Percentiles rank a stretch among this genome's conserved stretches.
Conservation (phyloP, 1,140 invertebrate species). For the Drosophila sp. region DNA sequence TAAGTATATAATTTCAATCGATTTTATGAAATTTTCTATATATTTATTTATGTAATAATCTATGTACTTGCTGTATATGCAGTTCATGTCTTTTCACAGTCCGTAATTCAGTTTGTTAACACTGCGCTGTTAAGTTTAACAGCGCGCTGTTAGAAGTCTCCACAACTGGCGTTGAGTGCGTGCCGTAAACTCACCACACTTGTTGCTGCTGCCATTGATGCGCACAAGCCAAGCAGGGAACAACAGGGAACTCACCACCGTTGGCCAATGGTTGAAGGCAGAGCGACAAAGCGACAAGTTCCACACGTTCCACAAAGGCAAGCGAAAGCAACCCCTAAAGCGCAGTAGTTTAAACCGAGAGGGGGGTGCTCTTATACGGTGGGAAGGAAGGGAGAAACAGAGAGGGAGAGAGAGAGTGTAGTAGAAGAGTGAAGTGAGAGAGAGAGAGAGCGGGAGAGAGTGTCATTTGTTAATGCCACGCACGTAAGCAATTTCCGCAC, state of each 20-base stretch:
- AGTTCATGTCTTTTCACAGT: no score
- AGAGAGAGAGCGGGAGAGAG: conserved; percentile 5
- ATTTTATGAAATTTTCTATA: no score
- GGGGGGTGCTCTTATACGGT: conserved; percentile 61
- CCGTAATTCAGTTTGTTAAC: not conserved
- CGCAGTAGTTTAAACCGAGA: not conserved
- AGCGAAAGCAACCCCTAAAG: conserved; percentile 41
- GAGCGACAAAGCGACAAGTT: conserved; percentile 72
- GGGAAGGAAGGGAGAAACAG: not conserved
- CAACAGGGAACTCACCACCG: conserved; percentile 52
- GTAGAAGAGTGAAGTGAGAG: no score
- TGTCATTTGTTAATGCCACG: conserved; percentile 80
- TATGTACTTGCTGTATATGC: no score
- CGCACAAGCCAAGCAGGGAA: conserved; percentile 45
- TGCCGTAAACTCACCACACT: conserved; percentile 55
- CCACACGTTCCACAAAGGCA: conserved; percentile 60
- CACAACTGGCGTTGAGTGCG: conserved; percentile 15
- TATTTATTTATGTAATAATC: no score
- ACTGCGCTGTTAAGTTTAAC: conserved; percentile 6
- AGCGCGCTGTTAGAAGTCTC: conserved; percentile 29
- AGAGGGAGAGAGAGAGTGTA: not conserved
- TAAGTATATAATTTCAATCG: no score
- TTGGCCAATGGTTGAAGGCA: conserved; percentile 66
- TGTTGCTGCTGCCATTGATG: conserved; percentile 63
- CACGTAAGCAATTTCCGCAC: conserved; percentile 83